phyloP scores from a whole-genome alignment of 2,797 vertebrate species.

The Urosaurus nigricauda region DNA sequence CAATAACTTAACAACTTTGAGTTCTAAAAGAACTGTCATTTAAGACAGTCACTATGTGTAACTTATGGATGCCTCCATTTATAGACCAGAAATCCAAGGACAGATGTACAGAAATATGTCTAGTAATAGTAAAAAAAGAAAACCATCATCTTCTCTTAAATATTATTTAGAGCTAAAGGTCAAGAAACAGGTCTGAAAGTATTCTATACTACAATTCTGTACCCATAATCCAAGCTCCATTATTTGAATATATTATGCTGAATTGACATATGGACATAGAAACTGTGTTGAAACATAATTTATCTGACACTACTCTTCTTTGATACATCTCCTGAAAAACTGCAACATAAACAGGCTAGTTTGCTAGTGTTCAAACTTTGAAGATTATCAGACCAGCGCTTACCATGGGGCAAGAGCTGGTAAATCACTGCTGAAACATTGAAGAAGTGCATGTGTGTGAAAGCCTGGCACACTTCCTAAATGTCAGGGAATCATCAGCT shows the following conservation, averaged over 20 bases:
- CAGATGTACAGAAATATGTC: too few relatives aligned
- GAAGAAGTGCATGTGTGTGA: too few relatives aligned
- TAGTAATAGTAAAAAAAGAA: neutral
- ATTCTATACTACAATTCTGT: neutral
- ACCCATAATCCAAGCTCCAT: neutral
- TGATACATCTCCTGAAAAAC: neutral
- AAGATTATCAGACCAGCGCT: too few relatives aligned
- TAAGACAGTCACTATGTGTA: neutral
- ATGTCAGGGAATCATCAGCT: too few relatives aligned
- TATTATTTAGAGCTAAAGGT: neutral
- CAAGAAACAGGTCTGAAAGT: neutral
- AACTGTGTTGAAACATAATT: neutral
- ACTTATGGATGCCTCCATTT: neutral
- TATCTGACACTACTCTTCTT: neutral
- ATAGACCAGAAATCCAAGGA: neutral
- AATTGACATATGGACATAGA: neutral
- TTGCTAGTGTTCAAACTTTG: neutral
- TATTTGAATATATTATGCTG: neutral
- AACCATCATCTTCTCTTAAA: neutral
- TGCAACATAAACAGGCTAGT: neutral
- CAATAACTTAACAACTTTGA: neutral
- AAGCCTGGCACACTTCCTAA: too few relatives aligned
- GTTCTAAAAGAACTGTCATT: too few relatives aligned
- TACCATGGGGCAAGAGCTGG: too few relatives aligned
- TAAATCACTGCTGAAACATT: too few relatives aligned